phyloP scores from a whole-genome alignment of 2,113 vertebrate species.

The Pandion haliaetus region DNA sequence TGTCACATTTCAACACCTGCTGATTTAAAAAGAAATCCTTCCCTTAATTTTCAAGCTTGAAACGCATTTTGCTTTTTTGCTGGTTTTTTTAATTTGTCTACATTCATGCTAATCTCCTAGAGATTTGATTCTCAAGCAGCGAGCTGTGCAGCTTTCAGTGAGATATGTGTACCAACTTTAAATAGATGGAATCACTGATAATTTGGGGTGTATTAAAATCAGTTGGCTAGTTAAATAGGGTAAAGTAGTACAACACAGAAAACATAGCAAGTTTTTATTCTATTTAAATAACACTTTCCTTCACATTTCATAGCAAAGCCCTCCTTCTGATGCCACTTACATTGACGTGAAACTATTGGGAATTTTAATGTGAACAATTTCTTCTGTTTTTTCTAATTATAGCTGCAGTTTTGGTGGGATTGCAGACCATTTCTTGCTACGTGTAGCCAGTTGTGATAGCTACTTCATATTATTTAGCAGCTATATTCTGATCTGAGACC shows the following conservation, averaged over 20 bases:
- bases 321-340: not conserved
- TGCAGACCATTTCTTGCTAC: not conserved
- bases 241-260: not conserved
- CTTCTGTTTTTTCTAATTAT: not conserved
- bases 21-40: not conserved
- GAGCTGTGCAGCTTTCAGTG: not conserved
- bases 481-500: not conserved
- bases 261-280: not conserved
- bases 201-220: not conserved
- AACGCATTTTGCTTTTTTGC: not conserved
- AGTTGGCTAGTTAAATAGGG: not conserved
- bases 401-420: not conserved
- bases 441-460: not conserved
- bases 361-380: not conserved
- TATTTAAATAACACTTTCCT: not conserved
- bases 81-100: not conserved
- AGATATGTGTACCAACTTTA: not conserved
- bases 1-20: not conserved
- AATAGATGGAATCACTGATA: not conserved
- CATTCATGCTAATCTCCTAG: not conserved
- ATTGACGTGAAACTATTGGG: not conserved
- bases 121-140: not conserved
- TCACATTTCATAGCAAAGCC: not conserved
- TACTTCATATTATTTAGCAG: not conserved
- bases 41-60: not conserved